These are phyloP conservation scores for Acropternis orthonyx DNA, from an alignment of 2,797 vertebrate species.

Conservation along the genomic window DNA sequence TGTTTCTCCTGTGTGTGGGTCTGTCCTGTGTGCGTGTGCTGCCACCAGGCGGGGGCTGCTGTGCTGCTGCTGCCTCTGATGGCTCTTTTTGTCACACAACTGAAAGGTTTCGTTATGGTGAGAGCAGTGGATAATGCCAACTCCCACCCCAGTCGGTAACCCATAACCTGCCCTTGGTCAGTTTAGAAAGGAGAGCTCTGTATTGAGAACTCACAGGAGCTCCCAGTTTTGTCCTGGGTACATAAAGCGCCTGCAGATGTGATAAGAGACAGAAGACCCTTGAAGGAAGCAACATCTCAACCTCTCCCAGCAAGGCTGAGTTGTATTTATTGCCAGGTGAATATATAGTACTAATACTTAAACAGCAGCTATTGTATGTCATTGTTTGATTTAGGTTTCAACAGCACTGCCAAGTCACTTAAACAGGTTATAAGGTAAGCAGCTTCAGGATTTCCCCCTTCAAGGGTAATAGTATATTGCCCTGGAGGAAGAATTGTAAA, in stretches of 20 bases:
- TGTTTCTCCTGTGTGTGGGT: accelerated
- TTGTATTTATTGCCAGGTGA: neutral
- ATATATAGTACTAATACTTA: neutral
- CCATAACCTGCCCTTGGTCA: neutral
- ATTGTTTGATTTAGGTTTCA: neutral
- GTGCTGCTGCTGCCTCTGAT: neutral
- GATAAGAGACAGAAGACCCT: accelerated
- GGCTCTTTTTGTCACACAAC: neutral
- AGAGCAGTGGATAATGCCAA: neutral
- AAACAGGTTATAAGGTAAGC: neutral
- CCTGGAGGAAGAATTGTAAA: neutral
- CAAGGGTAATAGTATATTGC: neutral
- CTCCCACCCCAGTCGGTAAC: neutral
- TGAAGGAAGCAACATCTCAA: neutral
- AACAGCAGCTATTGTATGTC: neutral
- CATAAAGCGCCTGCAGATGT: accelerated
- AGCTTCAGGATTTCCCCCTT: neutral
- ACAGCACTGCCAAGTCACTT: neutral
- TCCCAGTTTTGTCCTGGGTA: neutral
- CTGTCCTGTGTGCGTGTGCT: neutral
- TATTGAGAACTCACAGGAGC: neutral
- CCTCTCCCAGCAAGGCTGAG: neutral
- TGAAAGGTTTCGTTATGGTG: neutral
- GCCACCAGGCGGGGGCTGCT: slow-evolving; percentile 32
- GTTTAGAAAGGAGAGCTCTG: neutral